A percentile compares a stretch with the other conserved stretches of the same genome.
Evolutionary conservation across 2,888 invertebrate species (phyloP).

Genomic region (Metellina segmentata): DNA sequence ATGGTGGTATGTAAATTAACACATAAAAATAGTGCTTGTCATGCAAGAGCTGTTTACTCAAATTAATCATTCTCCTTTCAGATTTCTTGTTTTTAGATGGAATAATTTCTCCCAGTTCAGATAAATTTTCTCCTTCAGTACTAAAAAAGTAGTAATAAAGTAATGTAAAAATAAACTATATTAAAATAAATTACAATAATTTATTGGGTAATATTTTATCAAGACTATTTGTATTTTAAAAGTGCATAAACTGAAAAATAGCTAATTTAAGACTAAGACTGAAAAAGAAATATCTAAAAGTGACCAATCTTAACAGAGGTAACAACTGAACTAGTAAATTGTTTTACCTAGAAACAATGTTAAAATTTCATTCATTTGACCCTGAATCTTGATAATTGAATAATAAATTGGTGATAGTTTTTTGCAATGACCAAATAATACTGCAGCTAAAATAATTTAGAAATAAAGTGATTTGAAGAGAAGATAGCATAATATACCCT

Average conservation of each 20-base stretch:
- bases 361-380: too few species aligned
- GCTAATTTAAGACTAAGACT: too few species aligned
- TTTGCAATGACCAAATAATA: too few species aligned
- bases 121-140: slow-evolving; percentile 84
- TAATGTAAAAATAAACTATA: neutral
- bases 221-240: neutral
- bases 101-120: slow-evolving; percentile 83
- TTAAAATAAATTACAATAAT: neutral
- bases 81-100: slow-evolving; percentile 81
- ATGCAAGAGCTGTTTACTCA: slow-evolving; percentile 26
- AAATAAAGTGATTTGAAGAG: too few species aligned
- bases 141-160: slow-evolving; percentile 80
- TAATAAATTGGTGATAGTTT: too few species aligned
- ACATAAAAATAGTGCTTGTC: slow-evolving; percentile 57
- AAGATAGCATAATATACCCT: too few species aligned
- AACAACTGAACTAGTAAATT: too few species aligned
- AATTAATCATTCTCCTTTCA: slow-evolving; percentile 56
- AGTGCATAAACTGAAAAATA: neutral
- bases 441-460: too few species aligned
- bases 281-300: too few species aligned
- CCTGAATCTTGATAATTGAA: too few species aligned
- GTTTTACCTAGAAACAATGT: too few species aligned
- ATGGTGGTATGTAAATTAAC: slow-evolving; percentile 63
- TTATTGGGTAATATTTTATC: neutral
- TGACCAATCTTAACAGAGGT: too few species aligned